These are phyloP conservation scores for Xestia ashworthii DNA, from an alignment of 2,888 invertebrate genomes.

Conservation along the genomic window DNA sequence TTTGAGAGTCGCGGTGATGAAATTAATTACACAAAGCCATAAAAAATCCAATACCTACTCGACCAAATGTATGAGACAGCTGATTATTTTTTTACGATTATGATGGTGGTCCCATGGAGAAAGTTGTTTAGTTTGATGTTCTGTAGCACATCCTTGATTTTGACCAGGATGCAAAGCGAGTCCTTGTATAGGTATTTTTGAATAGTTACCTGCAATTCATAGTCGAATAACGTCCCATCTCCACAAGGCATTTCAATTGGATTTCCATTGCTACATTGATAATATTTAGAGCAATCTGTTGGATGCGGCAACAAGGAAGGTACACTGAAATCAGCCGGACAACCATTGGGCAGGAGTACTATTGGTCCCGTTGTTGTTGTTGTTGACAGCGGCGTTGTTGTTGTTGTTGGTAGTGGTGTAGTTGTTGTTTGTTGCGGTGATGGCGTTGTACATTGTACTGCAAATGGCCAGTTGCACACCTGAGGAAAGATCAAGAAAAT, in stretches of 20 bases:
- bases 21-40: not conserved
- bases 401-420: not conserved
- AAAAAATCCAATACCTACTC: too few relatives aligned
- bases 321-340: slow-evolving; percentile 73
- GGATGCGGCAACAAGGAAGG: slow-evolving; percentile 76
- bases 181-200: not conserved
- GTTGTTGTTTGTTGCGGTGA: slow-evolving; percentile 19
- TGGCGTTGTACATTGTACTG: slow-evolving; percentile 48
- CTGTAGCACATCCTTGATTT: too few relatives aligned
- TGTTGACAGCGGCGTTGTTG: not conserved
- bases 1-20: not conserved
- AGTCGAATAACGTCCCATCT: slow-evolving; percentile 73
- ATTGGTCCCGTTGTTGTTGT: slow-evolving; percentile 5
- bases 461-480: slow-evolving; percentile 57
- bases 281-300: slow-evolving; percentile 74
- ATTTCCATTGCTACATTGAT: slow-evolving; percentile 73
- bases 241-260: slow-evolving; percentile 70
- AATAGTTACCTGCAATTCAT: slow-evolving; percentile 69
- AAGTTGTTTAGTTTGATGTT: too few relatives aligned
- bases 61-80: too few relatives aligned
- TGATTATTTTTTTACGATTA: too few relatives aligned
- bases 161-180: too few relatives aligned
- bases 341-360: slow-evolving; percentile 72
- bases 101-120: too few relatives aligned
- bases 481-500: not conserved